These are phyloP conservation scores for Hippopotamyrus pictus DNA, from an alignment of 2,797 vertebrate species.

Conservation along the genomic window DNA sequence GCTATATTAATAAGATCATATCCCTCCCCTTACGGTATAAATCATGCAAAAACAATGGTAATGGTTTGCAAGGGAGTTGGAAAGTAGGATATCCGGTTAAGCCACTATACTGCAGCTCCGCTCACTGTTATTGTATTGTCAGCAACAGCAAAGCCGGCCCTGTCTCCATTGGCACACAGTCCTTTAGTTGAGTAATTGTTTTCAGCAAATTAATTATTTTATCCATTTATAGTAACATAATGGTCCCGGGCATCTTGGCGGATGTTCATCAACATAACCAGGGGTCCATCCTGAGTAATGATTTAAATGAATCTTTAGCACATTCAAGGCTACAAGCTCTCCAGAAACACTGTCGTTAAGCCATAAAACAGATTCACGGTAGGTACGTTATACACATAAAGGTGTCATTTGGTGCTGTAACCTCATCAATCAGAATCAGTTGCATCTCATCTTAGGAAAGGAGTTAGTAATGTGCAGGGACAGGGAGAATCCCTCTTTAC, in stretches of 20 bases:
- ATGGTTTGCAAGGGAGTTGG: not conserved
- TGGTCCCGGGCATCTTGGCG: not conserved
- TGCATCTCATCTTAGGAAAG: not conserved
- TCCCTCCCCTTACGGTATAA: not conserved
- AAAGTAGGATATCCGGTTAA: not conserved
- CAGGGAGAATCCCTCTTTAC: not conserved
- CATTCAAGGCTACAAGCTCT: not conserved
- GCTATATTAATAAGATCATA: not conserved
- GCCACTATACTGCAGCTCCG: not conserved
- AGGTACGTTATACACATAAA: not conserved
- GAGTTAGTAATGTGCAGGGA: not conserved
- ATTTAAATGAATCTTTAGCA: not conserved
- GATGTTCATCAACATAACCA: not conserved
- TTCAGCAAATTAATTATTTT: slow-evolving; percentile 4
- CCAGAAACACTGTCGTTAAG: not conserved
- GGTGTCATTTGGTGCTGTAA: not conserved
- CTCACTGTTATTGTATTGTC: not conserved
- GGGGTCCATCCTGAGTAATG: not conserved
- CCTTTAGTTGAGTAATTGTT: slow-evolving; percentile 7
- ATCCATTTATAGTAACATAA: slow-evolving; percentile 1
- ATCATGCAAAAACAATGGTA: not conserved
- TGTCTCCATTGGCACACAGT: not conserved
- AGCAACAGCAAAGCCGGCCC: not conserved
- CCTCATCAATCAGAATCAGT: not conserved
- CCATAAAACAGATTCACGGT: not conserved